These are phyloP conservation scores for Dasypogon diadema DNA, from an alignment of 2,888 invertebrate genomes.

Conservation along the genomic window DNA sequence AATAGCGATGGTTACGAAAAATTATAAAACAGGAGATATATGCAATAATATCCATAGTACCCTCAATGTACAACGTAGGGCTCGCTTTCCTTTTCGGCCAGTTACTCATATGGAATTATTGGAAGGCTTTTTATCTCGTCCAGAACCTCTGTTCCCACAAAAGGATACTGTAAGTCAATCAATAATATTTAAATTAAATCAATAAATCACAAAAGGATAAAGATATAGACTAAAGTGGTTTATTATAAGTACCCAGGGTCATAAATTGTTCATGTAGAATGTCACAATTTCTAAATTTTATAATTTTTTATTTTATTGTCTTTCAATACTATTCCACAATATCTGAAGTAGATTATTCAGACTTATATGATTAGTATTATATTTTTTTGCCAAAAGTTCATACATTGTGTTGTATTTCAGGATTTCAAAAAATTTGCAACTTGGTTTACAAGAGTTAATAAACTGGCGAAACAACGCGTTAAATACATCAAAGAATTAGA, in stretches of 20 bases:
- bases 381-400: too few species aligned
- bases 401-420: constrained; percentile 33
- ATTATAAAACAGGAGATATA: constrained; percentile 67
- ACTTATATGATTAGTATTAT: too few species aligned
- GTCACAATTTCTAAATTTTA: too few species aligned
- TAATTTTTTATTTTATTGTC: too few species aligned
- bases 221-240: too few species aligned
- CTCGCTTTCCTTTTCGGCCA: constrained; percentile 59
- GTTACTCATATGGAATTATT: constrained; percentile 63
- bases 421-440: constrained; percentile 55
- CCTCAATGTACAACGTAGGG: constrained; percentile 61
- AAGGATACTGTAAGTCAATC: constrained; percentile 62
- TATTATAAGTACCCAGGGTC: too few species aligned
- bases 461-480: constrained; percentile 54
- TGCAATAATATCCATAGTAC: constrained; percentile 60
- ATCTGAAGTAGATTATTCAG: too few species aligned
- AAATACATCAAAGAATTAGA: constrained; percentile 51
- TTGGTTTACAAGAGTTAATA: constrained; percentile 55
- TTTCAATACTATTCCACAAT: too few species aligned
- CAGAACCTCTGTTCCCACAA: constrained; percentile 61
- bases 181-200: too few species aligned
- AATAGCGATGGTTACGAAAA: constrained; percentile 63
- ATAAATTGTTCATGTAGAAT: too few species aligned
- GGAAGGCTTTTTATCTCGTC: constrained; percentile 60
- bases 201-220: too few species aligned